Conservation (phyloP, 2,797 vertebrate genomes). For the Paratrypauchen microcephalus region DNA sequence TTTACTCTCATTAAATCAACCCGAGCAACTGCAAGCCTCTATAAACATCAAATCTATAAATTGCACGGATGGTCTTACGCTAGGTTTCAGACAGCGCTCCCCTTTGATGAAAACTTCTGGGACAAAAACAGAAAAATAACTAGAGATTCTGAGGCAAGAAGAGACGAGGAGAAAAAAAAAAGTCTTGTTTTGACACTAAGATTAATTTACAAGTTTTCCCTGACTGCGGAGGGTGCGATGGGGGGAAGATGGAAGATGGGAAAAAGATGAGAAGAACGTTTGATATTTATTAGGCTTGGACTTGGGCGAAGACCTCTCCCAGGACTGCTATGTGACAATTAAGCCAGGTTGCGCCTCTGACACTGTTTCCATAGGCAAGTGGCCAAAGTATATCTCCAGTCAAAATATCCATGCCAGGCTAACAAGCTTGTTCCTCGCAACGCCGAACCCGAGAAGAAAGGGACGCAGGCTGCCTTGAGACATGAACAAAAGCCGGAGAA, state of each 20-base stretch:
- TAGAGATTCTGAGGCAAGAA: constrained; percentile 75
- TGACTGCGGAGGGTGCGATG: constrained; percentile 61
- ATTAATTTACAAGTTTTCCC: constrained; percentile 91
- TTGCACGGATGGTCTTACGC: constrained; percentile 77
- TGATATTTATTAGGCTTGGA: constrained; percentile 90
- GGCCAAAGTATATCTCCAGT: constrained; percentile 93
- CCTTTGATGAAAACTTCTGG: constrained; percentile 83
- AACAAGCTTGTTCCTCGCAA: constrained; percentile 95
- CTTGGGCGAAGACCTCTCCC: constrained; percentile 88
- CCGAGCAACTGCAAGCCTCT: constrained; percentile 72
- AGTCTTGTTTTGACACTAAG: constrained; percentile 84
- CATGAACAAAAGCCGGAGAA: constrained; percentile 76
- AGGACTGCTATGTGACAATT: constrained; percentile 97
- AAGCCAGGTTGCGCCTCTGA: constrained; percentile 95
- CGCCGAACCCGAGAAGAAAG: constrained; percentile 86
- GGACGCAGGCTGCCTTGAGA: constrained; percentile 85
- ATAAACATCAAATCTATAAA: constrained; percentile 81
- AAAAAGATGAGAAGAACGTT: constrained; percentile 87
- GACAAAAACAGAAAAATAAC: constrained; percentile 79
- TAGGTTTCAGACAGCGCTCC: constrained; percentile 74
- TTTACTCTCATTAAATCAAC: constrained; percentile 81
- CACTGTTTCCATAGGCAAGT: constrained; percentile 98
- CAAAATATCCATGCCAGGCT: constrained; percentile 94
- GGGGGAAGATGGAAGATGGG: constrained; percentile 41
- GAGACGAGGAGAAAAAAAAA: constrained; percentile 37